Base-by-base conservation (phyloP, 2,797 vertebrate species). In the Okamejei kenojei region DNA sequence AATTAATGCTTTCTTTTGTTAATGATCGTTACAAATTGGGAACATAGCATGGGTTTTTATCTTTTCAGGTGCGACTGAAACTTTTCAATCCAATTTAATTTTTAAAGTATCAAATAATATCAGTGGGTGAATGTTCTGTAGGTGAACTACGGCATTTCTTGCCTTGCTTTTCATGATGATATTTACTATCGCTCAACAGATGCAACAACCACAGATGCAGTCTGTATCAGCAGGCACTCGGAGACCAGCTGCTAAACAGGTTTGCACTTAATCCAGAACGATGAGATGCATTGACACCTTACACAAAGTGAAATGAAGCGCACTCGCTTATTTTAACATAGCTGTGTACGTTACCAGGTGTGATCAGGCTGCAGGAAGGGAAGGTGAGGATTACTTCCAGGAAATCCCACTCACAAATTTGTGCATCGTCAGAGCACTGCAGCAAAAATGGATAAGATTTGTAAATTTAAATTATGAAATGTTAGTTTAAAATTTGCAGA, bases 381-480 rank as follows among this genome's bases (percentile, higher is more conserved):
- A 68, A 86, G n/a, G 21, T 35, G n/a, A 35, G n/a, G 84, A 35
- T 68, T 68, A 19, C 61, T 68, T 19, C 84, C 7, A 65, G 65
- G 61, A 88, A 68, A 88, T 88, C 61, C 10, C 84, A 88, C n/a
- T 65, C 65, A 86, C 32, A 63, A 21, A 88, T 68, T 88, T 32
- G n/a, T 29, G 58, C 82, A 65, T 88, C 65, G 29, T 65, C n/a
- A 13, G 21, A 86, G 61, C 63, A 88, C n/a, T 88, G 61, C 84
- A 88, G n/a, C 61, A 88, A 88, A 88, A 88, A 65, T 65, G 58
- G 54, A 32, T 32, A 88, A n/a, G 29, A 35, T 88, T 88, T 88
- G n/a, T 88, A 35, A 65, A 88, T 88, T 88, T 65, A 63, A 88
- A 88, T 88, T 17, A 88, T 88, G 17, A 32, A 68, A 88, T 65